Percentiles rank a stretch among this genome's conserved stretches.
These are phyloP conservation scores for Loris lydekkerianus DNA, from an alignment of 2,797 vertebrate species.

Conservation along the genomic window DNA sequence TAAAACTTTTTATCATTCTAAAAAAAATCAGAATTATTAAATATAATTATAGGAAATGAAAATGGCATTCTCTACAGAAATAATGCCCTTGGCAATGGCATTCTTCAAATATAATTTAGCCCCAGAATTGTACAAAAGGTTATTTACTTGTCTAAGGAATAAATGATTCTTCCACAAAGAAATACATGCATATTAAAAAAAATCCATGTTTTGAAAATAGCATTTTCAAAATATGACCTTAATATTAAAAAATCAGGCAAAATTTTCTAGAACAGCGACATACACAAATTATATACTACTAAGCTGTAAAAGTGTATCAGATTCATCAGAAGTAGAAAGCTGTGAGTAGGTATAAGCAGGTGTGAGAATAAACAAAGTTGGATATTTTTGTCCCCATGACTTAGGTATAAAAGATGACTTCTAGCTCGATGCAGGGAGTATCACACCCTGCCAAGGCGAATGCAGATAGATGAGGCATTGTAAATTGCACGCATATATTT, in stretches of 20 bases:
- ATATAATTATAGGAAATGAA: slow-evolving; percentile 9
- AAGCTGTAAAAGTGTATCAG: neutral
- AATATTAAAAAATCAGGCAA: neutral
- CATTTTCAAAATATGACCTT: neutral
- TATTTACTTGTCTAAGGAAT: slow-evolving; percentile 64
- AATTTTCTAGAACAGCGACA: neutral
- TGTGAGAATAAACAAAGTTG: slow-evolving; percentile 50
- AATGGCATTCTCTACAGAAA: slow-evolving; percentile 16
- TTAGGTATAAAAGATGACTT: slow-evolving; percentile 68
- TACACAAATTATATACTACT: neutral
- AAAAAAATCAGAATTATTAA: slow-evolving; percentile 61
- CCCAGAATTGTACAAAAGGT: slow-evolving; percentile 25
- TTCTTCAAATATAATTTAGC: slow-evolving; percentile 10
- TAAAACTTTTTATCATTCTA: slow-evolving; percentile 39
- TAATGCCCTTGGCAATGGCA: neutral
- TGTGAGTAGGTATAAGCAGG: neutral
- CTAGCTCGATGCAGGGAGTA: slow-evolving; percentile 14
- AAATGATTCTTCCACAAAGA: slow-evolving; percentile 10
- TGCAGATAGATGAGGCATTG: slow-evolving; percentile 79
- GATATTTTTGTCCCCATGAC: slow-evolving; percentile 61
- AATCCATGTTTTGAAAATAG: neutral
- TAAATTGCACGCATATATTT: slow-evolving; percentile 82
- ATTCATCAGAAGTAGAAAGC: neutral
- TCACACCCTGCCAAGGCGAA: slow-evolving; percentile 43
- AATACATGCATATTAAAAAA: neutral